Percentiles rank a stretch among this genome's conserved stretches.
phyloP scores from a whole-genome alignment of 2,888 invertebrate genomes.

The Mellilla xanthometata region DNA sequence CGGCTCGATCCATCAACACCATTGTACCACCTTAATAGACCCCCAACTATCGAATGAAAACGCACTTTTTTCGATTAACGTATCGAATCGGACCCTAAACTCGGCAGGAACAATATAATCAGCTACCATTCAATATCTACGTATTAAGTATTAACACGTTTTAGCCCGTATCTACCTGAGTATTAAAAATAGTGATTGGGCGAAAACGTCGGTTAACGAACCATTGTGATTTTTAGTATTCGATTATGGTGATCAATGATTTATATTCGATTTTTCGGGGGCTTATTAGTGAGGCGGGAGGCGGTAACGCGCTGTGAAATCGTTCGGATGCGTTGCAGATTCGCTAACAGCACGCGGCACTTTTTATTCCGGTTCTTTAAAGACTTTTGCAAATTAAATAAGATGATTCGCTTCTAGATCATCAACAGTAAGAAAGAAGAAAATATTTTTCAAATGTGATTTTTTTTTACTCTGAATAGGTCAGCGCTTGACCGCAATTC shows the following conservation, averaged over 20 bases:
- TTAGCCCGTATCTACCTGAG: constrained; percentile 42
- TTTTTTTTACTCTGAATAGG: no score
- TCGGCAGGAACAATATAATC: constrained; percentile 78
- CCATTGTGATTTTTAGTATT: constrained; percentile 75
- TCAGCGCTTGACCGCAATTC: no score
- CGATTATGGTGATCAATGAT: constrained; percentile 75
- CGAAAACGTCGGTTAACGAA: constrained; percentile 65
- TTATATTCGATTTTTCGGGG: constrained; percentile 41
- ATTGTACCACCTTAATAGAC: constrained; percentile 64
- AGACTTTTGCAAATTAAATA: no score
- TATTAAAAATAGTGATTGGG: constrained; percentile 78
- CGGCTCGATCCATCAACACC: constrained; percentile 57
- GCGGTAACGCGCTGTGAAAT: constrained; percentile 45
- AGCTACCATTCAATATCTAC: constrained; percentile 64
- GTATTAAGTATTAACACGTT: constrained; percentile 42
- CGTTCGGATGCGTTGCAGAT: constrained; percentile 25
- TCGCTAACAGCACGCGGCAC: background rate
- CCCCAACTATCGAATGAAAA: constrained; percentile 65
- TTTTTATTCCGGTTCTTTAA: no score
- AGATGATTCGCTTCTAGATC: no score
- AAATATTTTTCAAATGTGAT: no score
- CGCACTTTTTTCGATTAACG: constrained; percentile 77
- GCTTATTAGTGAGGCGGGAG: constrained; percentile 32
- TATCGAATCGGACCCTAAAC: constrained; percentile 68
- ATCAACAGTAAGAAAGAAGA: no score